Conservation (phyloP, 2,797 vertebrate species). For the Myotis planiceps region DNA sequence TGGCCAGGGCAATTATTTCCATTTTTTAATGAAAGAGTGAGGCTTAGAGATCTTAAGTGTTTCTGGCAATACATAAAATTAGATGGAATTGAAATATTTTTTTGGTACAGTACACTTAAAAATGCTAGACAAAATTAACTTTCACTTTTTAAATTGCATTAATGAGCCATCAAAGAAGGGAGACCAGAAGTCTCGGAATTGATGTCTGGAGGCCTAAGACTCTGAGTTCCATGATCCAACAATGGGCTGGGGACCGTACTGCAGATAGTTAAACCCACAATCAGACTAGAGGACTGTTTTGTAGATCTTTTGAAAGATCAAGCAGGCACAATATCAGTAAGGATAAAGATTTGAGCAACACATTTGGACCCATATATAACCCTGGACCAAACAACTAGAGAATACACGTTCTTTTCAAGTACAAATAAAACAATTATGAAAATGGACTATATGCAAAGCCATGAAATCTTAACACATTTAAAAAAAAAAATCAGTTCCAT, state of each 20-base stretch:
- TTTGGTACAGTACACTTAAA: background rate
- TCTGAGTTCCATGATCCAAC: background rate
- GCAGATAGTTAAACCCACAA: background rate
- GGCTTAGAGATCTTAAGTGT: background rate
- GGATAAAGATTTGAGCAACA: background rate
- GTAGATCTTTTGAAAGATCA: background rate
- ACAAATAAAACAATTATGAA: background rate
- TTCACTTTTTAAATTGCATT: background rate
- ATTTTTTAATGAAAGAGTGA: background rate
- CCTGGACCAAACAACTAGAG: background rate
- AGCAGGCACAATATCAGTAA: background rate
- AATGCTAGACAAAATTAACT: background rate
- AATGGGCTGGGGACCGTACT: background rate
- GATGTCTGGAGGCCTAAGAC: background rate
- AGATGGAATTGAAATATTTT: background rate
- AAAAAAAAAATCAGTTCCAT: background rate
- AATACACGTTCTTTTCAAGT: background rate
- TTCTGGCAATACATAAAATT: background rate
- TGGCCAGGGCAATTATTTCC: background rate
- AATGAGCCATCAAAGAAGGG: background rate
- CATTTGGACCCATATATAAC: background rate
- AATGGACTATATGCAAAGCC: background rate
- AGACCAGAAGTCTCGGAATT: background rate
- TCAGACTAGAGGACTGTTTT: background rate
- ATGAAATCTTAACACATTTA: background rate